phyloP scores from a whole-genome alignment of 2,888 invertebrate species.

The Pristionchus fissidentatus region DNA sequence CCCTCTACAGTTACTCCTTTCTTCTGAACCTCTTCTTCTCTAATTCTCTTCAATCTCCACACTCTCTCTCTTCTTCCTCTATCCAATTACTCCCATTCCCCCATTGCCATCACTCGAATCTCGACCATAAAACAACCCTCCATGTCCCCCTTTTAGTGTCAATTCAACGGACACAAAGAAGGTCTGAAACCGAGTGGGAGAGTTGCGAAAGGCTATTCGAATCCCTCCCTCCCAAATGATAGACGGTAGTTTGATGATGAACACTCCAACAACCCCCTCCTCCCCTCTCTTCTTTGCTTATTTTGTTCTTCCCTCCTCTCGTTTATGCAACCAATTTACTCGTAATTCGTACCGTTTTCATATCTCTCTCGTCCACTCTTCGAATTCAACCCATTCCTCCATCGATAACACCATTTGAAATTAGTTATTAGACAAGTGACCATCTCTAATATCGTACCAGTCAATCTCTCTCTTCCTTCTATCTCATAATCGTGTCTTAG shows the following conservation, averaged over 20 bases:
- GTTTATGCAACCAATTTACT: background rate
- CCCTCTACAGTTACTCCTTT: background rate
- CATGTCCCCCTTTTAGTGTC: background rate
- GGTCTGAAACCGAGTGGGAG: background rate
- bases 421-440: too few relatives aligned
- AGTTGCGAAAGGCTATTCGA: too few relatives aligned
- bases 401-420: too few relatives aligned
- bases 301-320: conserved; percentile 2
- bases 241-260: too few relatives aligned
- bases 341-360: conserved; percentile 19
- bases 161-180: background rate
- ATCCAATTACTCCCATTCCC: conserved; percentile 5
- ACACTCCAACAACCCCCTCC: background rate
- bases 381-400: background rate
- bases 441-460: too few relatives aligned
- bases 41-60: background rate
- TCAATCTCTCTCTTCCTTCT: too few relatives aligned
- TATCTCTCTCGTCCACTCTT: background rate
- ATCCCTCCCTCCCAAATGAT: too few relatives aligned
- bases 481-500: too few relatives aligned
- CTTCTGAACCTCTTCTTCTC: conserved; percentile 2
- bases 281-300: background rate
- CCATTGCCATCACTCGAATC: conserved; percentile 30
- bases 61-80: background rate
- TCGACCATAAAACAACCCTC: too few relatives aligned